Evolutionary conservation across 2,797 vertebrate species (phyloP).

Genomic region (Rhynchotus rufescens): DNA sequence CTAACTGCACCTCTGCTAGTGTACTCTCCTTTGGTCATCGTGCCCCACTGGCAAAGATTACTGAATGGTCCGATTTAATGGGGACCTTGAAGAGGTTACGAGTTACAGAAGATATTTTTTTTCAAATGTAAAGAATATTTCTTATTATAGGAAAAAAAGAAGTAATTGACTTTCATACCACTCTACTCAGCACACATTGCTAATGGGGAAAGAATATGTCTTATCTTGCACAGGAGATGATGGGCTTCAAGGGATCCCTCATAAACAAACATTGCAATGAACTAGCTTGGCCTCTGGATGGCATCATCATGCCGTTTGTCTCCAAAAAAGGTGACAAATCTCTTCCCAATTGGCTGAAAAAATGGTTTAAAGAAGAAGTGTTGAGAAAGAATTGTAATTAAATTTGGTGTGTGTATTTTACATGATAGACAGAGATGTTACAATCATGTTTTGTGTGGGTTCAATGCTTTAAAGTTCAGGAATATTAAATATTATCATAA

Average conservation of each 20-base stretch:
- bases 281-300: constrained; percentile 55
- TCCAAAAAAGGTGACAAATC: background rate
- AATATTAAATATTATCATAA: background rate
- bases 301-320: constrained; percentile 29
- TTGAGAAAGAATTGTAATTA: background rate
- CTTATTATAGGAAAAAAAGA: background rate
- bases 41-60: background rate
- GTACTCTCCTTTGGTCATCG: background rate
- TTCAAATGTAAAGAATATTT: background rate
- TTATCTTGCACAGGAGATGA: background rate
- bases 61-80: rapidly evolving
- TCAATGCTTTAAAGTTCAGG: background rate
- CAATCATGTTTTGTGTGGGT: background rate
- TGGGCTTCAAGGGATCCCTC: background rate
- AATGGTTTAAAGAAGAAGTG: background rate
- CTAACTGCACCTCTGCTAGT: background rate
- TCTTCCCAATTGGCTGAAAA: constrained; percentile 32
- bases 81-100: background rate
- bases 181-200: background rate
- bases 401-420: background rate
- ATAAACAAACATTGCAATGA: constrained; percentile 20
- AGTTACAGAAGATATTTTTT: background rate
- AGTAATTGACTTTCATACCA: background rate
- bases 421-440: rapidly evolving
- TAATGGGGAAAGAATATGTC: background rate